Evolutionary conservation across 1,140 invertebrate species (phyloP).

Genomic region (Ips typographus): DNA sequence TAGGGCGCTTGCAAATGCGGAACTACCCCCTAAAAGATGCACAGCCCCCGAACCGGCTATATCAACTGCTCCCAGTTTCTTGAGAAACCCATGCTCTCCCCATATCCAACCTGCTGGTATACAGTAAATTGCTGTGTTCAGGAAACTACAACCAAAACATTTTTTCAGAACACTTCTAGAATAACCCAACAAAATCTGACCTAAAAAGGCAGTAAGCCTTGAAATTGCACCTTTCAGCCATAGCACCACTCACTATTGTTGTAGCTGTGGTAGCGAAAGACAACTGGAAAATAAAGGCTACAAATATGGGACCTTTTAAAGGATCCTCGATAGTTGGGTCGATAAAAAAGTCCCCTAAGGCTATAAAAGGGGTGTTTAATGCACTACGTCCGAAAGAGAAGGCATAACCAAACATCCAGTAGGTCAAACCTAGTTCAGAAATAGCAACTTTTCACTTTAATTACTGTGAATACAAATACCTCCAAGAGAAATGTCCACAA

Average conservation of each 20-base stretch:
- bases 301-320: slow-evolving; percentile 75
- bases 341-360: slow-evolving; percentile 69
- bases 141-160: slow-evolving; percentile 66
- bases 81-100: slow-evolving; percentile 84
- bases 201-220: slow-evolving; percentile 90
- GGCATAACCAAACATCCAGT: slow-evolving; percentile 93
- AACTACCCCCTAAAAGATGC: slow-evolving; percentile 64
- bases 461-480: slow-evolving; percentile 52
- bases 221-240: slow-evolving; percentile 88
- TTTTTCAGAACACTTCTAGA: neutral
- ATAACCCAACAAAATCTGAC: neutral
- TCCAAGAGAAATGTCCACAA: slow-evolving; percentile 89
- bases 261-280: slow-evolving; percentile 90
- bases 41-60: slow-evolving; percentile 91
- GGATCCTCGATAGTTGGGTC: slow-evolving; percentile 68
- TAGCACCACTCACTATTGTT: slow-evolving; percentile 87
- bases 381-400: slow-evolving; percentile 80
- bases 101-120: slow-evolving; percentile 93
- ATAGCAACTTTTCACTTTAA: neutral
- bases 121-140: slow-evolving; percentile 90
- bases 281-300: slow-evolving; percentile 83
- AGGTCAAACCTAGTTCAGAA: slow-evolving; percentile 67
- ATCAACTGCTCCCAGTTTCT: slow-evolving; percentile 79
- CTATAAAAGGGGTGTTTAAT: slow-evolving; percentile 73
- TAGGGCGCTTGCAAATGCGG: slow-evolving; percentile 82